Base-by-base conservation (phyloP, 2,113 vertebrate species). In the Catharus minimus region DNA sequence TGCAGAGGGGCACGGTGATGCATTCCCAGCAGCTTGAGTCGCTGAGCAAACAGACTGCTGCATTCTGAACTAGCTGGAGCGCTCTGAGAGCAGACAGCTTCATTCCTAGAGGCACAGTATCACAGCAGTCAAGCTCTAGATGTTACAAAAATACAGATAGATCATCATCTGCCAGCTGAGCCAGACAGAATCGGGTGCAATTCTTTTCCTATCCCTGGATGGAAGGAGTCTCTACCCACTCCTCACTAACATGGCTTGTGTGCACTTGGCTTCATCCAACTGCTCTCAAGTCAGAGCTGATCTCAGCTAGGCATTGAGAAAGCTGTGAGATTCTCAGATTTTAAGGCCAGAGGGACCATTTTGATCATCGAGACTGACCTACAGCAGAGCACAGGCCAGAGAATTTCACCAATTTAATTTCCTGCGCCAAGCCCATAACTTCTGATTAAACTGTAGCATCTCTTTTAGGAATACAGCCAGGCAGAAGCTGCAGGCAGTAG, bases 141-240 rank as follows among this genome's bases (percentile, higher is more conserved):
- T 95, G 81, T 84, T 93, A 94, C 86, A 80, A 87, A 95, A 96
- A 94, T 94, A 95, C 95, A 92, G 95, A 92, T 92, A 96, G 94
- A 92, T 95, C 83, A 90, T 95, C 88, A 73, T 90, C 88, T 78
- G 74, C 78, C 58, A 94, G 83, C 84, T 38, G 13, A 90, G 92
- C 60, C 89, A 87, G 84, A 65, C 78, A 67, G 91, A 72, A 82
- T 60, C 11, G 36, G 95, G 84, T 79, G 74, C 90, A 73, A 85
- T 89, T 88, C 91, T 72, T 86, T 69, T 30, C 52, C 86, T 74
- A 56, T 80, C n/a, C 81, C 78, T 2, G 21, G 75, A 80, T 89
- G 82, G 88, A 94, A 76, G 53, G 75, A 85, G 86, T 26, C 81
- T 85, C 79, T 91, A 84, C 78, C 89, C 13, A 6, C 82, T 89